Evolutionary conservation across 2,797 vertebrate genomes (phyloP).

Genomic region (Podarcis siculus): DNA sequence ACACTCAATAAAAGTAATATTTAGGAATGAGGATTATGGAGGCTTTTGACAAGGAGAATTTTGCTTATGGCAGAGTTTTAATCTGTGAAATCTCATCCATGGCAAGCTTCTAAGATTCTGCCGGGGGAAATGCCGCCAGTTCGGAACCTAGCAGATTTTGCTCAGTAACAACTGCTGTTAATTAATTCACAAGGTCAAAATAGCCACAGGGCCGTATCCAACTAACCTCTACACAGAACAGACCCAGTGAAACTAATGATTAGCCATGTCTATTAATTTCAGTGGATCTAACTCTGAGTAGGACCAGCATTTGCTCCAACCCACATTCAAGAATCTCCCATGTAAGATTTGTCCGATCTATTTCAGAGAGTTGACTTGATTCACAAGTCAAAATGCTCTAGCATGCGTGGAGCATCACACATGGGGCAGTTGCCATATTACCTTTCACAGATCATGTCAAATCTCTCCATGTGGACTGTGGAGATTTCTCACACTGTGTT

Average conservation of each 20-base stretch:
- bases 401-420: background rate
- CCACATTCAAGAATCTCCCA: background rate
- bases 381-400: background rate
- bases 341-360: background rate
- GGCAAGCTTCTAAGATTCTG: background rate
- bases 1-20: background rate
- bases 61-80: background rate
- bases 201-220: no score
- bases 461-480: background rate
- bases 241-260: no score
- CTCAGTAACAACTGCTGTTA: background rate
- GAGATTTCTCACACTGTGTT: background rate
- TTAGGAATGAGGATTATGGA: background rate
- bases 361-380: background rate
- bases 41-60: background rate
- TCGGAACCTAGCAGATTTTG: background rate
- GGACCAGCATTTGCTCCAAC: no score
- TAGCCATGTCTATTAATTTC: no score
- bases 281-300: no score
- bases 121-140: background rate
- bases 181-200: background rate
- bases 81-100: background rate
- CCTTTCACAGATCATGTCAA: background rate
- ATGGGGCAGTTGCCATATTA: background rate
- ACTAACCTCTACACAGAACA: no score